Percentiles rank a stretch among this genome's conserved stretches.
These are phyloP conservation scores for Cygnus buccinator DNA, from an alignment of 2,113 vertebrate genomes.

Conservation along the genomic window DNA sequence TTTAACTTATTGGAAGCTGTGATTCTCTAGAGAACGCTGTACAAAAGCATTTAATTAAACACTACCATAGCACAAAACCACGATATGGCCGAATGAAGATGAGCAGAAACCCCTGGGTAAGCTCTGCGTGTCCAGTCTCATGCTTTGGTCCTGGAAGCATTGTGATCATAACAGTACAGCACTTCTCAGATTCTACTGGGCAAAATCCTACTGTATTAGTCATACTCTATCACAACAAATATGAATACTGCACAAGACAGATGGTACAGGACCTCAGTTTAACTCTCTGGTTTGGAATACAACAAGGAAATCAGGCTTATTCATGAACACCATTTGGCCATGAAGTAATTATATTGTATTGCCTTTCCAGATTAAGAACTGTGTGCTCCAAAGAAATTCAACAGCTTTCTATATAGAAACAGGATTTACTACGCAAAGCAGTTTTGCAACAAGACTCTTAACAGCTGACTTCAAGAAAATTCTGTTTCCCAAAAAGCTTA, in stretches of 20 bases:
- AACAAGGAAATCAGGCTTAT: neutral
- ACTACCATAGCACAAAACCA: neutral
- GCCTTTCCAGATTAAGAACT: neutral
- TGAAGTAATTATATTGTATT: neutral
- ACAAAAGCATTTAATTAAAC: neutral
- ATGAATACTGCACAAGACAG: neutral
- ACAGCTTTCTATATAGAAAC: neutral
- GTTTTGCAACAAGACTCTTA: neutral
- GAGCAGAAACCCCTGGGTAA: neutral
- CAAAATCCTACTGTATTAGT: neutral
- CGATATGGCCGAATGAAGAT: neutral
- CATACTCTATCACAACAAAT: neutral
- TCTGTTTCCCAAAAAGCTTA: slow-evolving; percentile 64
- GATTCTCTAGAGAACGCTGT: neutral
- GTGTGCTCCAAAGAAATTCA: neutral
- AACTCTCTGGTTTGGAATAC: neutral
- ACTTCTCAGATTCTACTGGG: neutral
- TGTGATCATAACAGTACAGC: neutral
- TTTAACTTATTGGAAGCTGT: neutral
- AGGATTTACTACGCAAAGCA: neutral
- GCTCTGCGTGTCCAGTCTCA: neutral
- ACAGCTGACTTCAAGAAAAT: neutral
- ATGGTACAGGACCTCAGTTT: neutral
- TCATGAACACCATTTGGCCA: neutral
- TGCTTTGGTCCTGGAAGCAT: neutral